Evolutionary conservation across 2,888 invertebrate genomes (phyloP).

Genomic region (Drosophila quinaria): DNA sequence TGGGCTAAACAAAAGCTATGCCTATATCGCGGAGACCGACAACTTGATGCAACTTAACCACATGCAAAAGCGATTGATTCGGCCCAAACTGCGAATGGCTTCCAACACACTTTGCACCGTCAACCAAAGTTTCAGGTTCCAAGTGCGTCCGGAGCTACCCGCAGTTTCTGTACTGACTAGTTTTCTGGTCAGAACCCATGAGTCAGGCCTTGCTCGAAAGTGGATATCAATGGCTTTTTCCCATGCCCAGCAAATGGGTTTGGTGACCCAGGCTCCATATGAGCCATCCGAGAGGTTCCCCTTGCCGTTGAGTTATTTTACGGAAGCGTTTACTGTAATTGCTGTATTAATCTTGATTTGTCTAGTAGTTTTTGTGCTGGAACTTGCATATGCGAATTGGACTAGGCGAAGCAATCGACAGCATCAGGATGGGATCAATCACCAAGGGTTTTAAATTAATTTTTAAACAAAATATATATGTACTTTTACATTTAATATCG

Average conservation of each 20-base stretch:
- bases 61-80: slow-evolving; percentile 1
- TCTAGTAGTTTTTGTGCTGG: not conserved
- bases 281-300: not conserved
- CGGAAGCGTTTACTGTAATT: not conserved
- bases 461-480: not conserved
- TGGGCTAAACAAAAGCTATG: slow-evolving; percentile 12
- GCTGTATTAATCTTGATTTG: not conserved
- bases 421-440: not conserved
- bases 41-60: not conserved
- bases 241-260: not conserved
- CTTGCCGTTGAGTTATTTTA: slow-evolving; percentile 1
- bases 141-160: not conserved
- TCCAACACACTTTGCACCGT: not conserved
- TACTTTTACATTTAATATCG: not conserved
- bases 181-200: not conserved
- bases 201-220: not conserved
- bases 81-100: slow-evolving; percentile 12
- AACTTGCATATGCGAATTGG: not conserved
- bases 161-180: not conserved
- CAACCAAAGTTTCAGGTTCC: not conserved
- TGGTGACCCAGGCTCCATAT: not conserved
- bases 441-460: not conserved
- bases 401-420: not conserved
- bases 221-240: not conserved
- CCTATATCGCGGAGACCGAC: not conserved